Conservation (phyloP, 2,797 vertebrate genomes). For the Caiman crocodilus region DNA sequence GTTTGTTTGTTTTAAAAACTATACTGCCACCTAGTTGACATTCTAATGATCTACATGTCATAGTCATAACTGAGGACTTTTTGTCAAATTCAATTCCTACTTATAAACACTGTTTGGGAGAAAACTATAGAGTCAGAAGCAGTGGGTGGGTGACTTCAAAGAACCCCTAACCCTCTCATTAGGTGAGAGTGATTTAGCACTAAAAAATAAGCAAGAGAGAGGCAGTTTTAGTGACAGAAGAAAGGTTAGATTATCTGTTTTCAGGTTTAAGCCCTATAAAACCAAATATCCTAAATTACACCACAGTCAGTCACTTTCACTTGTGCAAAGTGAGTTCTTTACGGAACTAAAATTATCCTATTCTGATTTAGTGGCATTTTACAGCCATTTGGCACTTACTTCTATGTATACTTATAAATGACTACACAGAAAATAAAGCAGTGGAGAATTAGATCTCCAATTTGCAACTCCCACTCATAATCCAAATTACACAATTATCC, state of each 20-base stretch:
- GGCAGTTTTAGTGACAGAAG: not conserved
- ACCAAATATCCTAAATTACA: not conserved
- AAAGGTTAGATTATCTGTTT: not conserved
- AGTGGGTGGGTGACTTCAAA: not conserved
- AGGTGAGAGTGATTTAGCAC: not conserved
- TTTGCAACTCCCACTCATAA: not conserved
- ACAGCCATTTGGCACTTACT: not conserved
- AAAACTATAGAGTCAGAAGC: not conserved
- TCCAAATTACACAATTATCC: not conserved
- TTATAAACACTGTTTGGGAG: not conserved
- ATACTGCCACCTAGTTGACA: slow-evolving; percentile 80
- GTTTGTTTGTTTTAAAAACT: slow-evolving; percentile 64
- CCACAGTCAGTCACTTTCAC: rapidly evolving
- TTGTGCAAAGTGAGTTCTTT: not conserved
- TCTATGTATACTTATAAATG: not conserved
- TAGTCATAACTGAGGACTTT: not conserved
- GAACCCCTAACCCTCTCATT: not conserved
- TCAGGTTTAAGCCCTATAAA: too few relatives aligned
- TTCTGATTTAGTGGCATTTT: not conserved
- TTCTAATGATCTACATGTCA: rapidly evolving
- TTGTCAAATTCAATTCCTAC: not conserved
- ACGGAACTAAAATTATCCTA: not conserved
- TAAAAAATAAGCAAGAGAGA: not conserved
- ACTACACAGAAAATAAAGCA: not conserved
- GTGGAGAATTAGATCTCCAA: not conserved